Conservation (phyloP, 2,888 invertebrate species). For the Polyploca ridens region DNA sequence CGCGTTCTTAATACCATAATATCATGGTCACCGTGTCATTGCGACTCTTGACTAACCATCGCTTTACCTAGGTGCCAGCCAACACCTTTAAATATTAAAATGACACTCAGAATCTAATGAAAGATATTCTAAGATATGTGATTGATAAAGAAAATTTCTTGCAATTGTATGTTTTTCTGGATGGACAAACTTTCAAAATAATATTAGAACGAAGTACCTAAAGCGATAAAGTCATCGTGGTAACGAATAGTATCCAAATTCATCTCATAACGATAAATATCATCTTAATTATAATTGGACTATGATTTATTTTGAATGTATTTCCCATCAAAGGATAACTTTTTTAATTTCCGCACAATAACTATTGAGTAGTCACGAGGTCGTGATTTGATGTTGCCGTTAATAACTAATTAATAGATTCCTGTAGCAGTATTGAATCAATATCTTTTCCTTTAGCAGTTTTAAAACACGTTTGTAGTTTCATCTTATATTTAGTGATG, state of each 20-base stretch:
- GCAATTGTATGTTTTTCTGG: no score
- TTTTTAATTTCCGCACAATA: not conserved
- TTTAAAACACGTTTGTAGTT: no score
- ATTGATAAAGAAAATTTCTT: no score
- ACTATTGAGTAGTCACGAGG: not conserved
- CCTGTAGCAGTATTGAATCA: not conserved
- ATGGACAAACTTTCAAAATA: no score
- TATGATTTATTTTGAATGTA: not conserved
- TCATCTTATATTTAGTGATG: no score
- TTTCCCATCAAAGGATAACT: not conserved
- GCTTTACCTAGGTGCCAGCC: constrained; percentile 33
- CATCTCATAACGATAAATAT: no score
- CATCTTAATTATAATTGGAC: not conserved
- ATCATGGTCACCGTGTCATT: not conserved
- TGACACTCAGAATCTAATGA: not conserved
- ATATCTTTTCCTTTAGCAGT: not conserved
- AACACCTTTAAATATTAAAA: not conserved
- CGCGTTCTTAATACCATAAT: not conserved
- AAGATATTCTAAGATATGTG: no score
- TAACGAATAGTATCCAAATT: no score
- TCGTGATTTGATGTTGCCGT: not conserved
- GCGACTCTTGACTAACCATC: constrained; percentile 23
- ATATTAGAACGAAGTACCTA: no score
- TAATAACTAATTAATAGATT: not conserved
- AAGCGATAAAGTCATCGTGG: no score